Percentiles rank a stretch among this genome's conserved stretches.
phyloP scores from a whole-genome alignment of 30 jellyfish, hydroid and myxozoan species.

The Clytia hemisphaerica region DNA sequence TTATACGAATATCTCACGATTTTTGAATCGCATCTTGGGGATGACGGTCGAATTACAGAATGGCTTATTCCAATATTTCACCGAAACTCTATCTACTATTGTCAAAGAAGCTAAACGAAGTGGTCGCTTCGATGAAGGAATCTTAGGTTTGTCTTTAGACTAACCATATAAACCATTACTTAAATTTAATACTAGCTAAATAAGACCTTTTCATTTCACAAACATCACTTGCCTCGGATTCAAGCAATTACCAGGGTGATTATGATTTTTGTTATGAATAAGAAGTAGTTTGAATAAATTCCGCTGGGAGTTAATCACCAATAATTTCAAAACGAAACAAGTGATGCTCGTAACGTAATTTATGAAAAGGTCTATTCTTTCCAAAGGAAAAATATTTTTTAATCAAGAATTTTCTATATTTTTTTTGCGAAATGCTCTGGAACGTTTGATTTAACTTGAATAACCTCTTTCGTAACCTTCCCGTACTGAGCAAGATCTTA shows the following conservation, averaged over 20 bases:
- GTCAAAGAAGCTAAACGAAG: conserved; percentile 79
- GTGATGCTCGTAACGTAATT: too few species aligned
- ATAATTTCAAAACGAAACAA: too few species aligned
- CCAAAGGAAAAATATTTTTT: not conserved
- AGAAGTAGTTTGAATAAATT: too few species aligned
- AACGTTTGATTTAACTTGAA: not conserved
- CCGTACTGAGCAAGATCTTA: too few species aligned
- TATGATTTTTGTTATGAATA: too few species aligned
- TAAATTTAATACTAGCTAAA: not conserved
- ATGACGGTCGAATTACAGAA: conserved; percentile 75
- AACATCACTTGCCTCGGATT: too few species aligned
- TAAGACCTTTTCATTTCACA: not conserved
- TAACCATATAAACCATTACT: too few species aligned
- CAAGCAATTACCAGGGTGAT: too few species aligned
- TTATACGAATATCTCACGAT: conserved; percentile 72
- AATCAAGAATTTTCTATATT: not conserved
- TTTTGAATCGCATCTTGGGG: conserved; percentile 88
- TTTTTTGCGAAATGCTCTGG: not conserved
- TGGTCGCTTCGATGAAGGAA: conserved; percentile 98
- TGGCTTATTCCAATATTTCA: conserved; percentile 69
- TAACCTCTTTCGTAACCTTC: too few species aligned
- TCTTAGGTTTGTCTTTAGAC: conserved; percentile 54
- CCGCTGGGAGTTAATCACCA: too few species aligned
- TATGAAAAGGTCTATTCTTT: too few species aligned
- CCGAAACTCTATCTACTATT: conserved; percentile 64